Evolutionary conservation across 2,888 invertebrate species (phyloP), one percentile per base, ranked within the genome.

Genomic region (Melipona beecheii): DNA sequence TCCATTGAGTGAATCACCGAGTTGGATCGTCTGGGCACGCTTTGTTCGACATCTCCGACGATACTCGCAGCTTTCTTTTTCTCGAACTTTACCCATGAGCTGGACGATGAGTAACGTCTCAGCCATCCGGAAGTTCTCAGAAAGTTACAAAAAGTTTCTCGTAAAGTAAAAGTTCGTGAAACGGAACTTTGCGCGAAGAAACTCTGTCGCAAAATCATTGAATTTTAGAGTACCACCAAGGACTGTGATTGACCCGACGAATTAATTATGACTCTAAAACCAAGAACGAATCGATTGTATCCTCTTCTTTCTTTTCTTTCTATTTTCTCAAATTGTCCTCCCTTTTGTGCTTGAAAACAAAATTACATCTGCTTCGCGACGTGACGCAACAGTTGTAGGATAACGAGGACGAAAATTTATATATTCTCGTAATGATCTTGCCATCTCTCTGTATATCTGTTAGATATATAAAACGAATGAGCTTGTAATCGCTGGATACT

Each of bases 61-160:
- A 74, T 52, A 49, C 62, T 66, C 17, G 64, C 24, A n/a, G 50
- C 83, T 88, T 83, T 87, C 85, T 86, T 84, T 81, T 58, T 65
- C 65, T 52, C 15, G 21, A 70, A 65, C 54, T 73, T 77, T 5
- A 13, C 31, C 13, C 77, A 21, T 75, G 78, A 84, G 62, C 75
- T 70, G 21, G 15, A 19, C 58, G 68, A 62, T 88, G 87, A 88
- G 69, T 79, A 86, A 88, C 13, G 15, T 24, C 4, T n/a, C 36
- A 27, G 52, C n/a, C 52, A 82, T 83, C 71, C 31, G 62, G 68
- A 75, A 78, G 36, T 49, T 62, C 50, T n/a, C 27, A 15, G 9
- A 49, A 31, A 9, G 62, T 66, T 75, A 27, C n/a, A n/a, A 56
- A 31, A 58, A 54, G 58, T 31, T 60, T 15, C n/a, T 11, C 21